Conservation (phyloP, 2,888 invertebrate genomes). For the Drosophila mettleri region DNA sequence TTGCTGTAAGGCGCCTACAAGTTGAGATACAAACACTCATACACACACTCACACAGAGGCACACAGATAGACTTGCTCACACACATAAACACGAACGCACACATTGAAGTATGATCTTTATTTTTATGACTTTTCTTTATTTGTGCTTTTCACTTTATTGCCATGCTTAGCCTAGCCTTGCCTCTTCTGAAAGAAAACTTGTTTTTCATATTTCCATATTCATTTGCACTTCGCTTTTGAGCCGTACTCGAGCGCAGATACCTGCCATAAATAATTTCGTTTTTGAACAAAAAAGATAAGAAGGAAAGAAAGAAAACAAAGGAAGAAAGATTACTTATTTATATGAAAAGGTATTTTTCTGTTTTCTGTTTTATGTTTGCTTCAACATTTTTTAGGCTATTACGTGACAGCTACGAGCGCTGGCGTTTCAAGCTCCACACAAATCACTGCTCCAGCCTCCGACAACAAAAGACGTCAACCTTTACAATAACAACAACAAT, state of each 20-base stretch:
- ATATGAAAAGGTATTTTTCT: constrained; percentile 26
- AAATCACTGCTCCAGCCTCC: constrained; percentile 22
- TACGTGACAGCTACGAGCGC: constrained; percentile 54
- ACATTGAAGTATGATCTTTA: constrained; percentile 43
- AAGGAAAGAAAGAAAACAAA: constrained; percentile 7
- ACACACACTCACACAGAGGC: neutral
- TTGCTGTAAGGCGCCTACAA: constrained; percentile 49
- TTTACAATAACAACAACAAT: constrained; percentile 29
- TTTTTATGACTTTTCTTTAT: constrained; percentile 59
- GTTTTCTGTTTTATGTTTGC: constrained; percentile 34
- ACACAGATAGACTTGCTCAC: constrained; percentile 5
- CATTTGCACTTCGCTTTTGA: constrained; percentile 60
- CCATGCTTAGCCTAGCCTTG: constrained; percentile 15
- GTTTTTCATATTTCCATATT: constrained; percentile 75
- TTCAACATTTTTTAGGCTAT: constrained; percentile 28
- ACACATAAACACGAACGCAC: constrained; percentile 15
- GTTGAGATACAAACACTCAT: constrained; percentile 9
- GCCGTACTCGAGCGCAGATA: constrained; percentile 15
- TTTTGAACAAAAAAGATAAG: constrained; percentile 7
- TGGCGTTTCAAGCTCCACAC: constrained; percentile 41
- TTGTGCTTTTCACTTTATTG: constrained; percentile 65
- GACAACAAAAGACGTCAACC: constrained; percentile 40
- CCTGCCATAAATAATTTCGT: constrained; percentile 23
- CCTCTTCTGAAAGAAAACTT: constrained; percentile 51
- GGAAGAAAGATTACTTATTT: constrained; percentile 21